Evolutionary conservation across 2,797 vertebrate genomes (phyloP).

Genomic region (Graptemys geographica): DNA sequence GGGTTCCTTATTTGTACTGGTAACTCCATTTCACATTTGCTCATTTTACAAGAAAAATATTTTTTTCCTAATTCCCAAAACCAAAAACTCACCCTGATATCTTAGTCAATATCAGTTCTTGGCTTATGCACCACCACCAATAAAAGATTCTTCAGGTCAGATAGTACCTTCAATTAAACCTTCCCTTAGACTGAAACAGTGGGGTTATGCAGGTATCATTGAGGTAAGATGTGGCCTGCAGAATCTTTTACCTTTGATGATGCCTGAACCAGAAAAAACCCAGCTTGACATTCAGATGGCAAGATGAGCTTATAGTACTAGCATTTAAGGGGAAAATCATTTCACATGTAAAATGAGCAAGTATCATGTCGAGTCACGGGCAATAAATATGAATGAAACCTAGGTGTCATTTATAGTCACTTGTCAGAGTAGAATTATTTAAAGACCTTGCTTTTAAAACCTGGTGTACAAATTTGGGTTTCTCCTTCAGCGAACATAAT

Average conservation of each 20-base stretch:
- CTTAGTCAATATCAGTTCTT: not conserved
- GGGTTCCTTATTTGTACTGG: not conserved
- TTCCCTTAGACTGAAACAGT: not conserved
- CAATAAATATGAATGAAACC: not conserved
- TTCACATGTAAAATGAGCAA: not conserved
- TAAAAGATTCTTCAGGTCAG: not conserved
- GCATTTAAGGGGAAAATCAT: not conserved
- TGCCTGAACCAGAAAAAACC: not conserved
- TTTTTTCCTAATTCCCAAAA: not conserved
- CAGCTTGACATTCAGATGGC: rapidly evolving
- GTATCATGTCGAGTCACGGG: not conserved
- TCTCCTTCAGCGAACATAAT: not conserved
- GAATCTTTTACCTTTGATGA: not conserved
- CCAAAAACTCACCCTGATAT: not conserved
- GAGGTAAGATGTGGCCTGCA: not conserved
- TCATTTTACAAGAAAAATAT: not conserved
- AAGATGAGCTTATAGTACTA: not conserved
- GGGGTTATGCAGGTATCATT: not conserved
- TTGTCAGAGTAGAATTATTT: not conserved
- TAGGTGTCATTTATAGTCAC: not conserved
- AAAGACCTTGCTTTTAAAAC: not conserved
- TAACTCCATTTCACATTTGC: not conserved
- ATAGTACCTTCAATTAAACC: not conserved
- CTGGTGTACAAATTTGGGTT: rapidly evolving
- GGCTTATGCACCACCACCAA: not conserved